Evolutionary conservation across 2,113 vertebrate genomes (phyloP), one percentile per base, ranked within the genome.

Genomic region (Plecturocebus donacophilus): DNA sequence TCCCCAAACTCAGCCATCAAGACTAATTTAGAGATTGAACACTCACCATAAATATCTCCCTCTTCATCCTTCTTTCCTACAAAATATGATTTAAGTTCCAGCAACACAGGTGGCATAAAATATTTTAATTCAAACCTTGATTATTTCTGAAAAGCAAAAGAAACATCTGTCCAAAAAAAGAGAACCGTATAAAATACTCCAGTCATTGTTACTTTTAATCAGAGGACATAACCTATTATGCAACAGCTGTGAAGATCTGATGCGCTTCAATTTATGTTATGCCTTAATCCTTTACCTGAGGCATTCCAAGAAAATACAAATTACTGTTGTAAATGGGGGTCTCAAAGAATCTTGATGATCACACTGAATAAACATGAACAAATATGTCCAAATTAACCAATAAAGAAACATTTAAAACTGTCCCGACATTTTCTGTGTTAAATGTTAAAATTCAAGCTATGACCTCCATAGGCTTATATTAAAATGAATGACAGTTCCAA

Each of bases 111-210:
- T 17, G 12, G 4, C 47, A 4, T 8, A 71, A 68, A 66, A 9
- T 7, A 52, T 30, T 49, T 49, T 64, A 47, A 47, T 35, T 85
- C 47, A 49, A 86, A 71, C 45, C 3, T 40, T 40, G 6, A 21
- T 52, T 49, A 68, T 87, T 83, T 61, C 87, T 77, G 79, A 85
- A 93, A 91, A 77, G 56, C 73, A 82, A 94, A 76, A 21, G 10
- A 86, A 81, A 80, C 8, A 30, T 25, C 58, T 61, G 58, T 61
- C 10, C 25, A 61, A 61, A 61, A 61, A 27, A 61, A 61, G 58
- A 61, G 58, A 61, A 25, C 10, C 3, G 27, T 61, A 61, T 61
- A 61, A 68, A 54, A 61, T 25, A 61, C 23, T 61, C 58, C 23
- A 27, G 58, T 61, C 58, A 61, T 11, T 58, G 23, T 61, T 61